Base-by-base conservation (phyloP, 2,797 vertebrate species). In the Gallinago solitaria region DNA sequence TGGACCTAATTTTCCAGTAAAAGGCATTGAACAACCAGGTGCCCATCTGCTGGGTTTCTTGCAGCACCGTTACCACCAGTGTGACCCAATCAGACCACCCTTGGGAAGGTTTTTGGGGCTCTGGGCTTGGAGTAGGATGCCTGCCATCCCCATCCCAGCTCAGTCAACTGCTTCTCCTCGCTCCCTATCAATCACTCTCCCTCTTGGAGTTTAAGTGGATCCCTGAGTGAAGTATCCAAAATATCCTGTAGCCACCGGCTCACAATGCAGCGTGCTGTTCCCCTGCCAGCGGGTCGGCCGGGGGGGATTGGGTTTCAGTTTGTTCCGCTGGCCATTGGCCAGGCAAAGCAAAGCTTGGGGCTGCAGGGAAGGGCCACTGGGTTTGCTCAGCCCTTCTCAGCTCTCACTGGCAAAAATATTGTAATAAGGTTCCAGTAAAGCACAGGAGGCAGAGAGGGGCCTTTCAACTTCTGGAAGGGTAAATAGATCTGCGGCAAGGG, bases 181-280 rank as follows among this genome's bases (percentile, higher is more conserved):
- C 94, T 97, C 95, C 76, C 96, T 87, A 95, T 97, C 97, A 93
- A 94, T 98, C 97, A 94, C 90, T 85, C 79, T 97, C 95, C 93
- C 96, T 95, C 90, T 92, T 67, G 50, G 96, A 97, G 97, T 80
- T 93, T 75, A 95, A 97, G 97, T 97, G 97, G 96, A 95, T 98
- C 97, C 97, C 98, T 73, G 93, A 95, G 97, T 91, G 96, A 74
- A 83, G 90, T 91, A 96, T 97, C 97, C 96, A 81, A 35, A 91
- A 91, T 83, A 89, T 95, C 96, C 96, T 21, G 48, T 63, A 64
- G 95, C 92, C 9, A 35, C 4, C 0, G 23, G 91, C 79, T 91
- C 94, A 97, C 98, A 98, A 97, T 96, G 97, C 93, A 27, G 95
- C 12, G 80, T 39, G 98, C 97, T 97, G 97, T 98, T 98, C 91